A percentile compares a stretch with the other conserved stretches of the same genome.
These are phyloP conservation scores for Amblyjoppa proteus DNA, from an alignment of 2,888 invertebrate genomes.

Conservation along the genomic window DNA sequence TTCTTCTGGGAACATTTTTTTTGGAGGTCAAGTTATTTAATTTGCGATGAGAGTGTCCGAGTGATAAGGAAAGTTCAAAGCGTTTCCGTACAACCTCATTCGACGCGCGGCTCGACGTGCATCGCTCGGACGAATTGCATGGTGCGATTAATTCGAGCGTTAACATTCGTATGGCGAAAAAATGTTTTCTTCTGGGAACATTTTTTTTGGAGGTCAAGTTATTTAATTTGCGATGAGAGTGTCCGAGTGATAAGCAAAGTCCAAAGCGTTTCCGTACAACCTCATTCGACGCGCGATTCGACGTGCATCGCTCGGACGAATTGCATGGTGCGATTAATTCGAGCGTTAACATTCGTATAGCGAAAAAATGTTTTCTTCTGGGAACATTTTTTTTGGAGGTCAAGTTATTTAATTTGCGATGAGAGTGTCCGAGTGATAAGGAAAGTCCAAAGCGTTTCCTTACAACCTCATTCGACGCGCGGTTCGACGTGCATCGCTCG, in stretches of 20 bases:
- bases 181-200: neutral
- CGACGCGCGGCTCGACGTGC: neutral
- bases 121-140: neutral
- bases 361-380: neutral
- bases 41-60: constrained; percentile 10
- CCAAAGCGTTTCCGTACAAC: constrained; percentile 26
- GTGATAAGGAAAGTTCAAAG: constrained; percentile 2
- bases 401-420: constrained; percentile 4
- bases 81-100: constrained; percentile 37
- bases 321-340: neutral
- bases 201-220: neutral
- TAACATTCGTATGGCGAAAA: neutral
- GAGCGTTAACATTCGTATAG: neutral
- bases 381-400: neutral
- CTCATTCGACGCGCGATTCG: constrained; percentile 2
- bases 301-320: neutral
- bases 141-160: neutral
- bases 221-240: constrained; percentile 12
- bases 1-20: neutral
- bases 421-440: neutral
- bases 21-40: neutral
- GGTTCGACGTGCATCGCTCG: neutral
- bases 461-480: constrained; percentile 26
- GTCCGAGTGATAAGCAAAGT: neutral
- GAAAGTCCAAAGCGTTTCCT: constrained; percentile 30